These are phyloP conservation scores for Drosophila mayri DNA, from an alignment of 1,140 invertebrate genomes.

Conservation along the genomic window DNA sequence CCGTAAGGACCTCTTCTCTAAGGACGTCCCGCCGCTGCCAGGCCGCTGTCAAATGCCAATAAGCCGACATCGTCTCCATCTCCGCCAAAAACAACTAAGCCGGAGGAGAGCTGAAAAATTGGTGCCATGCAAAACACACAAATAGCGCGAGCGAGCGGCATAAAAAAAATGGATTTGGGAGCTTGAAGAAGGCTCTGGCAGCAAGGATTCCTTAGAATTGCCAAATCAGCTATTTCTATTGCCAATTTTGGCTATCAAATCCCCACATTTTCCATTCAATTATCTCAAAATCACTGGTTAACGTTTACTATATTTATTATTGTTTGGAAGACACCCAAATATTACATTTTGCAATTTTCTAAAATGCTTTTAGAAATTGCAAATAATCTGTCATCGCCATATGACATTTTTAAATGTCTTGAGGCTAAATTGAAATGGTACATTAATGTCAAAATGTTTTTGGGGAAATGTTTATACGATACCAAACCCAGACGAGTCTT, in stretches of 20 bases:
- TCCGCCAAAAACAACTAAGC: constrained; percentile 29
- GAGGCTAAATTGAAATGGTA: constrained; percentile 5
- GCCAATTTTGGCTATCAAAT: constrained; percentile 5
- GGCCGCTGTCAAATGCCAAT: constrained; percentile 60
- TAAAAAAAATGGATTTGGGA: neutral
- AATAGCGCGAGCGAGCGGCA: constrained; percentile 3
- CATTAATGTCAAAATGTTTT: constrained; percentile 15
- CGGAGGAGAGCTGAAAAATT: constrained; percentile 23
- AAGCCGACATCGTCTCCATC: constrained; percentile 59
- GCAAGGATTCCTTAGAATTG: constrained; percentile 5
- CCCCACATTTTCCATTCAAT: neutral
- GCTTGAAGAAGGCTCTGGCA: neutral
- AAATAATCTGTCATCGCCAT: constrained; percentile 21
- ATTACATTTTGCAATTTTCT: neutral
- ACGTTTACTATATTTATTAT: neutral
- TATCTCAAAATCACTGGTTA: neutral
- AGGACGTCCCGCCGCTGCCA: constrained; percentile 52
- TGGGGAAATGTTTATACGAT: neutral
- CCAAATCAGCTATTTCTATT: constrained; percentile 34
- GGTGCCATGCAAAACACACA: constrained; percentile 51
- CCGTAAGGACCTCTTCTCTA: constrained; percentile 56
- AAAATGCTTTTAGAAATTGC: constrained; percentile 18
- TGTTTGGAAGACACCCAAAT: neutral
- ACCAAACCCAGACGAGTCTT: neutral
- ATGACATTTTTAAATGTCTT: neutral